phyloP scores from a whole-genome alignment of 2,888 invertebrate species.

The Tinea semifulvella region DNA sequence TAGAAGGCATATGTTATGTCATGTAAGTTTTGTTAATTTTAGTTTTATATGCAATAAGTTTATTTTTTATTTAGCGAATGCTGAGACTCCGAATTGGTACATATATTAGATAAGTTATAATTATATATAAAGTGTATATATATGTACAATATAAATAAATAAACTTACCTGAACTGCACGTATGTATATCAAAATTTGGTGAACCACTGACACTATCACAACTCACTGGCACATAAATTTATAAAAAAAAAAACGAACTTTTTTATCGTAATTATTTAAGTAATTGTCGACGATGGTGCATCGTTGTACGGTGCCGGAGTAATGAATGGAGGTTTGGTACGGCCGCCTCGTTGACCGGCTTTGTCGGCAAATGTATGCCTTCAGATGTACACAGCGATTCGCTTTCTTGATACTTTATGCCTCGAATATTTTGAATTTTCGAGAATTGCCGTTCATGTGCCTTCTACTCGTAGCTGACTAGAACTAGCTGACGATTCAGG shows the following conservation, averaged over 20 bases:
- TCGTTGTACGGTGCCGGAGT: slow-evolving; percentile 45
- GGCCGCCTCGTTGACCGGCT: slow-evolving; percentile 49
- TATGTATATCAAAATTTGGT: neutral
- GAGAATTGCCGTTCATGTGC: too few species aligned
- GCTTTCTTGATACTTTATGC: slow-evolving; percentile 18
- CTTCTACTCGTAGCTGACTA: too few species aligned
- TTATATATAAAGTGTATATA: neutral
- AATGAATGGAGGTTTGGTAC: slow-evolving; percentile 47
- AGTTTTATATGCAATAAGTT: too few species aligned
- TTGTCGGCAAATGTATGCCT: slow-evolving; percentile 57
- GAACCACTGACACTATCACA: too few species aligned
- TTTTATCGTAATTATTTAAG: neutral
- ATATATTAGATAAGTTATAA: neutral
- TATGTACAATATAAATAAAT: slow-evolving; percentile 2
- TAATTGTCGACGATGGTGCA: slow-evolving; percentile 44
- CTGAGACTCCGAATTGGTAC: too few species aligned
- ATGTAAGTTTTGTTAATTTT: too few species aligned
- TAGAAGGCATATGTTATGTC: too few species aligned
- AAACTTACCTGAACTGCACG: neutral
- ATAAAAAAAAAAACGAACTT: too few species aligned
- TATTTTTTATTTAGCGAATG: too few species aligned
- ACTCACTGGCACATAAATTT: too few species aligned
- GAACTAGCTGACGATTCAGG: too few species aligned
- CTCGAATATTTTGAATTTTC: too few species aligned
- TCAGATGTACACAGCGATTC: slow-evolving; percentile 27